phyloP scores from a whole-genome alignment of 2,113 vertebrate species.

The Opisthocomus hoazin region DNA sequence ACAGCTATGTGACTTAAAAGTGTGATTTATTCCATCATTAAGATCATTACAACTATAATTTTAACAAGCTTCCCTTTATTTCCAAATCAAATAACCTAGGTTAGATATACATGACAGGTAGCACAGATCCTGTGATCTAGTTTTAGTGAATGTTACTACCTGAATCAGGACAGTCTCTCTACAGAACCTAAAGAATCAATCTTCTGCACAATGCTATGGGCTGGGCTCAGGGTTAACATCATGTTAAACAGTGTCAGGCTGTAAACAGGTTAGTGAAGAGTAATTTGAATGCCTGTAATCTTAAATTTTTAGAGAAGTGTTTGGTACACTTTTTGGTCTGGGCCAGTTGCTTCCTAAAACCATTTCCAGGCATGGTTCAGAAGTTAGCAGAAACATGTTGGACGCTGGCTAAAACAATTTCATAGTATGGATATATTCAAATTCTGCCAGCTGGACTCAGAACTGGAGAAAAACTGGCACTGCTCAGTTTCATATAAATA shows the following conservation, averaged over 20 bases:
- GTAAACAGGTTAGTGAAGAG: neutral
- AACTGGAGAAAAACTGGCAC: neutral
- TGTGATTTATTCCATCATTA: neutral
- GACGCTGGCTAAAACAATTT: neutral
- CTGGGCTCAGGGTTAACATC: neutral
- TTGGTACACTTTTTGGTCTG: neutral
- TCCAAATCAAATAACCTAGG: neutral
- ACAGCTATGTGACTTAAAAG: neutral
- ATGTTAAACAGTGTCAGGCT: neutral
- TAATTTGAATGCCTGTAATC: neutral
- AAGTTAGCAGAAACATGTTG: neutral
- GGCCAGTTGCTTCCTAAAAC: neutral
- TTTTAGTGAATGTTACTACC: neutral
- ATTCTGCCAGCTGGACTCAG: constrained; percentile 24
- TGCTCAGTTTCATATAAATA: neutral
- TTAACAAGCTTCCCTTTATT: neutral
- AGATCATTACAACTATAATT: neutral
- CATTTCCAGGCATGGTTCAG: neutral
- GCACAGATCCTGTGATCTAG: neutral
- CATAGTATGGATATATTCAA: neutral
- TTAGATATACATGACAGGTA: neutral
- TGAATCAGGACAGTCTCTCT: neutral
- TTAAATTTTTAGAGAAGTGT: neutral
- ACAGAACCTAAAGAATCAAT: neutral
- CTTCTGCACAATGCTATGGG: neutral